phyloP scores from a whole-genome alignment of 1,140 invertebrate species.

The Papilio helenus region DNA sequence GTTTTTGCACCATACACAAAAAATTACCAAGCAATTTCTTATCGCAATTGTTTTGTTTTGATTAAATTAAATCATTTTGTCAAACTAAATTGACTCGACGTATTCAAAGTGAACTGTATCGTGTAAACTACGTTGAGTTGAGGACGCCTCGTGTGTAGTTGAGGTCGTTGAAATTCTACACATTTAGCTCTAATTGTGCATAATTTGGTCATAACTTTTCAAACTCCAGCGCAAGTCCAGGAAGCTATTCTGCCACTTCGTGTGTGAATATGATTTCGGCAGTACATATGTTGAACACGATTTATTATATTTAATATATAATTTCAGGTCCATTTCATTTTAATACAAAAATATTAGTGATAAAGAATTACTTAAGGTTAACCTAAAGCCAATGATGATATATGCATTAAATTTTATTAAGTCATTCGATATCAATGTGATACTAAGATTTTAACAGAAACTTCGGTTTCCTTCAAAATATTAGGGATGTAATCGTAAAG shows the following conservation, averaged over 20 bases:
- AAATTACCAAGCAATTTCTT: too few relatives aligned
- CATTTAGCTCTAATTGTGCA: constrained; percentile 7
- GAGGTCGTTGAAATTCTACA: constrained; percentile 21
- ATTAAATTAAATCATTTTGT: neutral
- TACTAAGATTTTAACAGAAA: too few relatives aligned
- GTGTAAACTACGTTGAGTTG: neutral
- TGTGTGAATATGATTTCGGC: constrained; percentile 23
- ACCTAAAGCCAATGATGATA: too few relatives aligned
- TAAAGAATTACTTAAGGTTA: too few relatives aligned
- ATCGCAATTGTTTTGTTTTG: too few relatives aligned
- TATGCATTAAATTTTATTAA: too few relatives aligned
- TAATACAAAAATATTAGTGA: too few relatives aligned
- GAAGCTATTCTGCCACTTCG: constrained; percentile 20
- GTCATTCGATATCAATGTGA: too few relatives aligned
- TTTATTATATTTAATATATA: neutral
- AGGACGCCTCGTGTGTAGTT: constrained; percentile 19
- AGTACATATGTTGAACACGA: neutral
- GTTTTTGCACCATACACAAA: neutral
- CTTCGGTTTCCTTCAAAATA: too few relatives aligned
- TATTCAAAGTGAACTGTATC: neutral
- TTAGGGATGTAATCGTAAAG: too few relatives aligned
- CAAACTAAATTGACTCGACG: neutral
- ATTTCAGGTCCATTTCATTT: too few relatives aligned
- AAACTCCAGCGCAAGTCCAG: neutral
- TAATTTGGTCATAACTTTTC: constrained; percentile 21